phyloP scores from a whole-genome alignment of 1,140 invertebrate species.

The Thaumetopoea pityocampa region DNA sequence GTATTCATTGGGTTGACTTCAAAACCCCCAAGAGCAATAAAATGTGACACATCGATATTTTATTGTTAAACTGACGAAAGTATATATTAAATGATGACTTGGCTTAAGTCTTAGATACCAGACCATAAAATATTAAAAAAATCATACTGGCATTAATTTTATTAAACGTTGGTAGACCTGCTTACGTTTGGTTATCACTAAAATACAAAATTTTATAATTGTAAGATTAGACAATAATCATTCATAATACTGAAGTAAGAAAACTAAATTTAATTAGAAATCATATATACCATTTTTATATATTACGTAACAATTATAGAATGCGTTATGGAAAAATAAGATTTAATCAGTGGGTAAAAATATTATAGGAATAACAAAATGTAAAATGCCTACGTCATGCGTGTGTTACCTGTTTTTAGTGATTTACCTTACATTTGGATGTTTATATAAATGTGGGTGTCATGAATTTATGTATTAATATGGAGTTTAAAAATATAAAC shows the following conservation, averaged over 20 bases:
- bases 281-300: background rate
- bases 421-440: conserved; percentile 9
- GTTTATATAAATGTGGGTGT: background rate
- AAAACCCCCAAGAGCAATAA: too few relatives aligned
- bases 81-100: too few relatives aligned
- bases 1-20: too few relatives aligned
- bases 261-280: too few relatives aligned
- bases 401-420: conserved; percentile 25
- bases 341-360: background rate
- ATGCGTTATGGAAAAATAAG: too few relatives aligned
- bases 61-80: too few relatives aligned
- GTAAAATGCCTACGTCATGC: conserved; percentile 28
- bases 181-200: conserved; percentile 5
- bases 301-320: background rate
- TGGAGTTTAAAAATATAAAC: background rate
- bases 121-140: too few relatives aligned
- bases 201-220: background rate
- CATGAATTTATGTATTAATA: background rate
- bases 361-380: conserved; percentile 29
- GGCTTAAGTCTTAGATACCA: too few relatives aligned
- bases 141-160: too few relatives aligned
- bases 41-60: too few relatives aligned
- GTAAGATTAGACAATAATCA: background rate
- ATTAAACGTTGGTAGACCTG: conserved; percentile 13
- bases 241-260: background rate